Percentiles rank a stretch among this genome's conserved stretches.
phyloP scores from a whole-genome alignment of 2,113 vertebrate genomes.

The Psammodynastes pulverulentus region DNA sequence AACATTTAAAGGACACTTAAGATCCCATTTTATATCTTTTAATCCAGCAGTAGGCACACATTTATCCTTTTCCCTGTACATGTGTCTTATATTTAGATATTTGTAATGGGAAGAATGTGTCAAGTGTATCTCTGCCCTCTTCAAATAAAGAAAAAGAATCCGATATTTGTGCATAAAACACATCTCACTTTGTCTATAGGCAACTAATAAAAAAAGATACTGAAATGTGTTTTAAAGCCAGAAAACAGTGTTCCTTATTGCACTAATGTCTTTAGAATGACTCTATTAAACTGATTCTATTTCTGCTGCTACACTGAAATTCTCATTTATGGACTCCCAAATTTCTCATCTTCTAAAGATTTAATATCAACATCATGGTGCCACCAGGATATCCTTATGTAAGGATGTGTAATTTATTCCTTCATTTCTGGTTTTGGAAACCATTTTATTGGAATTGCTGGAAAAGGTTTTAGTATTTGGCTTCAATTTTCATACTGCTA shows the following conservation, averaged over 20 bases:
- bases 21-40: background rate
- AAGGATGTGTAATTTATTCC: background rate
- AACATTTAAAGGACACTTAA: background rate
- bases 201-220: background rate
- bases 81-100: background rate
- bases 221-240: background rate
- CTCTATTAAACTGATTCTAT: background rate
- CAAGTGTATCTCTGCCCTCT: background rate
- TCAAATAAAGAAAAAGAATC: background rate
- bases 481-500: slow-evolving; percentile 6
- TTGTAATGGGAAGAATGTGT: background rate
- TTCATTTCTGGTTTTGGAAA: slow-evolving; percentile 6
- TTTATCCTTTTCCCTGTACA: background rate
- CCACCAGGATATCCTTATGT: background rate
- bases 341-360: slow-evolving; percentile 7
- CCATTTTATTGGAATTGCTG: slow-evolving; percentile 2
- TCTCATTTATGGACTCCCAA: background rate
- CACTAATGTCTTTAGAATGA: slow-evolving; percentile 4
- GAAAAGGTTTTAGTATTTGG: background rate
- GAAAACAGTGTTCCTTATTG: background rate
- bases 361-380: background rate
- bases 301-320: background rate
- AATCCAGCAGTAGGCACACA: background rate
- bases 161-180: background rate
- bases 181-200: background rate